These are phyloP conservation scores for Drosophila nr. perissopoda DNA, from an alignment of 2,888 invertebrate species.

Conservation along the genomic window DNA sequence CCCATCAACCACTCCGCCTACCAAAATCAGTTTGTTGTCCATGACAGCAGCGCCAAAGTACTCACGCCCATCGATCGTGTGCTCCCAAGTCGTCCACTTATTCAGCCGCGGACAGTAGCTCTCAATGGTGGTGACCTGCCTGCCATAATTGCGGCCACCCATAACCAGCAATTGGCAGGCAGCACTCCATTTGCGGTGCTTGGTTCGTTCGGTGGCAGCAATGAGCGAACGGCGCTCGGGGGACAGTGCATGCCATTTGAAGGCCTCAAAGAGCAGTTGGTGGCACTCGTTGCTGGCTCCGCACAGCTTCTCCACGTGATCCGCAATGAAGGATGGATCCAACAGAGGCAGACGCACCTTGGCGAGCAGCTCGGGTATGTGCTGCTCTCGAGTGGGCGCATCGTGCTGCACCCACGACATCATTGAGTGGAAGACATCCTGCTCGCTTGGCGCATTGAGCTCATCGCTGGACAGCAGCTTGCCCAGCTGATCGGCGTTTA, in stretches of 20 bases:
- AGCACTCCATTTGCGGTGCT: slow-evolving; percentile 93
- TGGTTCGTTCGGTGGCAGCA: slow-evolving; percentile 90
- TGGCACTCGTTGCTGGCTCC: slow-evolving; percentile 90
- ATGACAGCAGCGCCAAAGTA: slow-evolving; percentile 96
- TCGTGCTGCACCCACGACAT: slow-evolving; percentile 96
- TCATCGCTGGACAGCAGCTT: slow-evolving; percentile 94
- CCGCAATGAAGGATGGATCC: slow-evolving; percentile 94
- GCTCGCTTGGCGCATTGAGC: slow-evolving; percentile 95
- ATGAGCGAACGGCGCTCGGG: slow-evolving; percentile 90
- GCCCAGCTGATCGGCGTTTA: slow-evolving; percentile 88
- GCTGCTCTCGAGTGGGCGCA: slow-evolving; percentile 88
- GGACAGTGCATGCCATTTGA: slow-evolving; percentile 93
- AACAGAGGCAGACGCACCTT: slow-evolving; percentile 93
- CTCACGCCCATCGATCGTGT: slow-evolving; percentile 87
- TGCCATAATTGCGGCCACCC: slow-evolving; percentile 89
- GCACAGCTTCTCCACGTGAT: slow-evolving; percentile 91
- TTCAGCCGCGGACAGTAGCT: slow-evolving; percentile 87
- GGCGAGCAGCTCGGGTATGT: slow-evolving; percentile 90
- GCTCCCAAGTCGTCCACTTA: slow-evolving; percentile 84
- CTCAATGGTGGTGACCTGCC: slow-evolving; percentile 88
- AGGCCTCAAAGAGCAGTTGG: slow-evolving; percentile 95
- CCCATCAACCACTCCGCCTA: slow-evolving; percentile 91
- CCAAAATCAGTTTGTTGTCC: slow-evolving; percentile 91
- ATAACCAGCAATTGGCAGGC: slow-evolving; percentile 94
- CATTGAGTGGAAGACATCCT: slow-evolving; percentile 94